Base-by-base conservation (phyloP, 1,140 invertebrate genomes). In the Araneus ventricosus region DNA sequence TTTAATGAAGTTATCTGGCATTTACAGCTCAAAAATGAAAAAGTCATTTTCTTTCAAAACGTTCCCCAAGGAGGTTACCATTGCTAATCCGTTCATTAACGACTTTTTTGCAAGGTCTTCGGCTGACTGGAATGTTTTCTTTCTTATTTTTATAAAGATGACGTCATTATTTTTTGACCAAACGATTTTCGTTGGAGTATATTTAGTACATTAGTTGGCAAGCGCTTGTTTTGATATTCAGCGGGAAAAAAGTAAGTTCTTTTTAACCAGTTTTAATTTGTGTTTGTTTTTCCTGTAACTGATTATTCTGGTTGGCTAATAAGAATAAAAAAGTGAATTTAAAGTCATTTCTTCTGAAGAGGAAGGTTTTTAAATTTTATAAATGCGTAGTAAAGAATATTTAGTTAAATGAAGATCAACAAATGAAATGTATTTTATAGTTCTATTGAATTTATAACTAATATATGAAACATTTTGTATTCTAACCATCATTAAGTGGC, bases 1-100 rank as follows among this genome's bases (percentile, higher is more conserved):
- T 79, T 41, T 82, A 82, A 82, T 82, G 39, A 82, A 82, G 39
- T 52, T 82, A 39, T 27, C 80, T 8, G 70, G 70, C 70, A 37
- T 75, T 75, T 75, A 45, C 24, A 45, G 80, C 7, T 45, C 5
- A 52, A 82, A 82, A 75, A 75, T 34, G 30, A 75, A 34, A 75
- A 75, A 30, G 70, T 75, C 6, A 82, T 41, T 45, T 41, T 82
- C n/a, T 82, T 82, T 41, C 30, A 7, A 52, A 45, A 45, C 20
- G 7, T 10, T 39, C 80, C 63, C 41, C 39, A 52, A 39, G 80
- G 80, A 52, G 7, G 70, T 75, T 34, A 20, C 70, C 7, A 41
- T 41, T 82, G 41, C 80, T 82, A 82, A 82, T 82, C 80, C 37
- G 80, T 82, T 82, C 80, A 82, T 82, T 82, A 82, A 82, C 41